These are phyloP conservation scores for Eclectus roratus DNA, from an alignment of 2,113 vertebrate genomes.

Conservation along the genomic window DNA sequence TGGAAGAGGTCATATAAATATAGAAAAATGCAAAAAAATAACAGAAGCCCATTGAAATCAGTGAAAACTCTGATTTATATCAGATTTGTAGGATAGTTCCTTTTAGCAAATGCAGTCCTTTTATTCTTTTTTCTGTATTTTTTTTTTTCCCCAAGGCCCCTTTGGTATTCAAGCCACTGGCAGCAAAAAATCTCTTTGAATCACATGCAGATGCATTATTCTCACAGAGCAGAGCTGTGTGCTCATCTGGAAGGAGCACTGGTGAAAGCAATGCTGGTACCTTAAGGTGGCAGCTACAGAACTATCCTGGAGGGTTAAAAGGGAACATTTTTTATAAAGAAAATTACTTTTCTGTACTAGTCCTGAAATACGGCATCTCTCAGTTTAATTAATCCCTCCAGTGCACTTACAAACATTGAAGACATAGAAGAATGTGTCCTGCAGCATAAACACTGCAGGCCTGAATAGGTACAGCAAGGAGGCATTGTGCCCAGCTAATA, in stretches of 20 bases:
- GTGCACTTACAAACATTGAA: background rate
- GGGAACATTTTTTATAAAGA: background rate
- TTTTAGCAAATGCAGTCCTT: background rate
- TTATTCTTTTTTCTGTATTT: background rate
- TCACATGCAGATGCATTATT: background rate
- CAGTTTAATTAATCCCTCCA: conserved; percentile 16
- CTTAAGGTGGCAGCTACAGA: background rate
- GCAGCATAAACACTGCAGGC: conserved; percentile 19
- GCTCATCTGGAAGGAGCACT: background rate
- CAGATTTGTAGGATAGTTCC: background rate
- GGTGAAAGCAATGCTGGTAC: background rate
- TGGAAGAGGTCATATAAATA: background rate
- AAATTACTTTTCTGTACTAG: background rate
- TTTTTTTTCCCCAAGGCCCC: background rate
- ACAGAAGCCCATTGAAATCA: background rate
- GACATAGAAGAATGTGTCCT: conserved; percentile 15
- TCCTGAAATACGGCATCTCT: background rate
- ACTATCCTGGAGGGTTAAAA: background rate
- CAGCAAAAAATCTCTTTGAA: background rate
- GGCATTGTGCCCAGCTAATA: background rate
- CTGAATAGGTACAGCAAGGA: background rate
- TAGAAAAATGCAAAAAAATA: background rate
- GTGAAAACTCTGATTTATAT: background rate
- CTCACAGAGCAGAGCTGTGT: background rate
- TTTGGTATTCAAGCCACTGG: background rate